Conservation (phyloP, 2,113 vertebrate genomes). For the Rhegmatorhina hoffmannsi region DNA sequence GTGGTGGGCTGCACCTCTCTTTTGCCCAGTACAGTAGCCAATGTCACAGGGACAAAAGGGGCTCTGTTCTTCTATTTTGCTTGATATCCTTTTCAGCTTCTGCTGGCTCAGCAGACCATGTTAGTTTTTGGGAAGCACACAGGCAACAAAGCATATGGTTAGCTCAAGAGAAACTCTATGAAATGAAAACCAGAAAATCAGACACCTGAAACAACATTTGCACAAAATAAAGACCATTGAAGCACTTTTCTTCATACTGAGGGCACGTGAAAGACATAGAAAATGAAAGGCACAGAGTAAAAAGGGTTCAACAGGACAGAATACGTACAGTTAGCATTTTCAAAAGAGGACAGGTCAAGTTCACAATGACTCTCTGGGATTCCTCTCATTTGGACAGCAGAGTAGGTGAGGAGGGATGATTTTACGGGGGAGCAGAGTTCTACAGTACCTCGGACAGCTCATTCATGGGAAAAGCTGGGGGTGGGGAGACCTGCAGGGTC, state of each 20-base stretch:
- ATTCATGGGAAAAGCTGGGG: background rate
- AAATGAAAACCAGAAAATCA: background rate
- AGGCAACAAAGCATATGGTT: background rate
- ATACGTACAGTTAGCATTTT: background rate
- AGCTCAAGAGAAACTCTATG: background rate
- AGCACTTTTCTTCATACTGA: background rate
- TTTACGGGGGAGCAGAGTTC: background rate
- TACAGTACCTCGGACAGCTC: conserved; percentile 69
- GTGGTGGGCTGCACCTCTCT: background rate
- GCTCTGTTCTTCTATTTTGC: background rate
- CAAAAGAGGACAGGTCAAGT: background rate
- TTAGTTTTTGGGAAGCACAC: background rate
- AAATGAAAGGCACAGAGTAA: background rate
- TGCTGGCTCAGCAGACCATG: background rate
- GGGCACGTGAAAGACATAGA: background rate
- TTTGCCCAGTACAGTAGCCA: background rate
- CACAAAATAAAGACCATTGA: background rate
- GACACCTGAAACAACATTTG: background rate
- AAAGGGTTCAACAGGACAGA: background rate
- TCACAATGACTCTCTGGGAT: background rate
- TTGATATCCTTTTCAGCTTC: background rate
- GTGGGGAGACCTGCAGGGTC: background rate
- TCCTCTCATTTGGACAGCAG: background rate
- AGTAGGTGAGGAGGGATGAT: background rate
- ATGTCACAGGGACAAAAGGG: background rate